A percentile compares a stretch with the other conserved stretches of the same genome.
These are phyloP conservation scores for Amphibalanus amphitrite DNA, from an alignment of 1,140 invertebrate genomes.

Conservation along the genomic window DNA sequence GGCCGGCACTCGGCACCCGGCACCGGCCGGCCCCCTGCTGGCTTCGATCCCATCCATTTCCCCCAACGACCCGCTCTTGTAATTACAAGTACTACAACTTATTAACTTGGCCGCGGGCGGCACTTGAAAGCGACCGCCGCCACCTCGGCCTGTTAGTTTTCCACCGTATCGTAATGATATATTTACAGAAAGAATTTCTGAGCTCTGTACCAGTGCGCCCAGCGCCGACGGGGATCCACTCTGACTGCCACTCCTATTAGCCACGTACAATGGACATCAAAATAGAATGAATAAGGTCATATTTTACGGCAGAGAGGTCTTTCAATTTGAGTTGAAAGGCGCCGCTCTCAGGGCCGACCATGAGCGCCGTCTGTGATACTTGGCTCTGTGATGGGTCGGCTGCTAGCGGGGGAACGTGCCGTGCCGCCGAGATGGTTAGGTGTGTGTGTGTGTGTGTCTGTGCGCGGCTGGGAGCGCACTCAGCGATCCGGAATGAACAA, in stretches of 20 bases:
- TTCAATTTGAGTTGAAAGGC: background rate
- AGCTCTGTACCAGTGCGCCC: background rate
- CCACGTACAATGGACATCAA: background rate
- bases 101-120: background rate
- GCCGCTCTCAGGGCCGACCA: background rate
- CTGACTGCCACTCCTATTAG: background rate
- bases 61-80: background rate
- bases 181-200: background rate
- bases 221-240: no score
- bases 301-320: background rate
- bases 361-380: no score
- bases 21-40: no score
- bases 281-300: background rate
- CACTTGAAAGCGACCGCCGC: background rate
- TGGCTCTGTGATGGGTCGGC: no score
- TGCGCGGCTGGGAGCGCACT: no score
- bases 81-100: slow-evolving; percentile 2
- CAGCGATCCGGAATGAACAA: no score
- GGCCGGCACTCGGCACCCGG: no score
- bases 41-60: background rate
- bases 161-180: background rate
- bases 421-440: no score
- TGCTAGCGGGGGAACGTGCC: no score
- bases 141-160: background rate
- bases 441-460: no score